Evolutionary conservation across 2,888 invertebrate genomes (phyloP).

Genomic region (Meteorus cinctellus): DNA sequence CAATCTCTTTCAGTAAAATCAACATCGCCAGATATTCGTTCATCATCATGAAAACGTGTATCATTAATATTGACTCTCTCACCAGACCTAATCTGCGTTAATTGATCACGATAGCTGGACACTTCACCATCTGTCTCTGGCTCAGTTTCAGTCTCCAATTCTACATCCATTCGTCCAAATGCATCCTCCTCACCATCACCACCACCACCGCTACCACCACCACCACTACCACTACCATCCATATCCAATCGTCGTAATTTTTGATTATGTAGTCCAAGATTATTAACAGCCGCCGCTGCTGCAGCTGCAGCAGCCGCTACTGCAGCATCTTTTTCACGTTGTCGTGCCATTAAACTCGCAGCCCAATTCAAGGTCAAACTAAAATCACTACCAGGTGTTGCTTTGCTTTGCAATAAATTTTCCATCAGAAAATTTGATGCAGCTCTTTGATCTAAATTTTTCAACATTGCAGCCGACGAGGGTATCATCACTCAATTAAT

Average conservation of each 20-base stretch:
- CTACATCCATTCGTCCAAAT: constrained; percentile 59
- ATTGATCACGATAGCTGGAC: constrained; percentile 24
- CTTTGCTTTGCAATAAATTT: constrained; percentile 78
- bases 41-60: constrained; percentile 33
- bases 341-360: constrained; percentile 68
- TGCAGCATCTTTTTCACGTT: constrained; percentile 66
- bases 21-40: constrained; percentile 21
- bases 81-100: constrained; percentile 9
- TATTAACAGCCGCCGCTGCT: constrained; percentile 13
- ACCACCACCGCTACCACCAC: constrained; percentile 29
- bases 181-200: constrained; percentile 18
- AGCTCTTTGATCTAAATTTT: constrained; percentile 71
- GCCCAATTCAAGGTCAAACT: constrained; percentile 77
- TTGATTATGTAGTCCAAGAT: constrained; percentile 26
- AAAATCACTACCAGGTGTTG: constrained; percentile 66
- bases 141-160: constrained; percentile 57
- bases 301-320: constrained; percentile 1
- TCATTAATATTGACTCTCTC: constrained; percentile 18
- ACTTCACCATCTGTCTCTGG: constrained; percentile 40
- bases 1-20: constrained; percentile 33
- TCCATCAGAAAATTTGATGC: constrained; percentile 79
- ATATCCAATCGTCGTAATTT: constrained; percentile 23
- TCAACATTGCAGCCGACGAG: constrained; percentile 71
- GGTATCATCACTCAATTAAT: constrained; percentile 64
- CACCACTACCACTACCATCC: constrained; percentile 6